Evolutionary conservation across 2,888 invertebrate species (phyloP).

Genomic region (Agonopterix arenella): DNA sequence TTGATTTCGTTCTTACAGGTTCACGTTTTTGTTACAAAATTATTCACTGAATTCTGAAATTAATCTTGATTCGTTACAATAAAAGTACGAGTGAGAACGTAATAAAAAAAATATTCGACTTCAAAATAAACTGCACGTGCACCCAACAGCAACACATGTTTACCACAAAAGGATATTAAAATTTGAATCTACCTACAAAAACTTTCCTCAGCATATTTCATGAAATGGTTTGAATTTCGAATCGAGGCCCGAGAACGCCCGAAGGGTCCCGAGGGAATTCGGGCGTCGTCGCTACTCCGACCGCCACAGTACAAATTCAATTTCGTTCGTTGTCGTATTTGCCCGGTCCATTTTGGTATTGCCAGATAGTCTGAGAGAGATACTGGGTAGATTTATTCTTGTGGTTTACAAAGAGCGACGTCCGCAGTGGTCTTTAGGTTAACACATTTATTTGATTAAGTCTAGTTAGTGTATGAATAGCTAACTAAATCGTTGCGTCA

Average conservation of each 20-base stretch:
- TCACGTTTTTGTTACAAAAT: no score
- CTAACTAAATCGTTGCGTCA: no score
- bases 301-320: conserved; percentile 52
- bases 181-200: no score
- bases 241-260: conserved; percentile 22
- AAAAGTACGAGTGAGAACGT: no score
- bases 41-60: no score
- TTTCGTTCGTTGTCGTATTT: conserved; percentile 54
- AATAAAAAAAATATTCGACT: no score
- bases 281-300: conserved; percentile 29
- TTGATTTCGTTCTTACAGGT: no score
- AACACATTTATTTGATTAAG: conserved; percentile 19
- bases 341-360: conserved; percentile 51
- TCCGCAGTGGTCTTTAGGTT: conserved; percentile 19
- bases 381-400: conserved; percentile 34
- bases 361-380: conserved; percentile 34
- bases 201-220: background rate
- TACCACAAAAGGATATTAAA: no score
- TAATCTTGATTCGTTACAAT: no score
- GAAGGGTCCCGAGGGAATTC: conserved; percentile 34
- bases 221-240: conserved; percentile 34
- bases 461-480: no score
- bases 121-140: no score
- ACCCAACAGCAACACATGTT: no score
- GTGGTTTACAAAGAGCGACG: conserved; percentile 22